A percentile compares a stretch with the other conserved stretches of the same genome.
Evolutionary conservation across 2,888 invertebrate genomes (phyloP).

Genomic region (Conops quadrifasciatus): DNA sequence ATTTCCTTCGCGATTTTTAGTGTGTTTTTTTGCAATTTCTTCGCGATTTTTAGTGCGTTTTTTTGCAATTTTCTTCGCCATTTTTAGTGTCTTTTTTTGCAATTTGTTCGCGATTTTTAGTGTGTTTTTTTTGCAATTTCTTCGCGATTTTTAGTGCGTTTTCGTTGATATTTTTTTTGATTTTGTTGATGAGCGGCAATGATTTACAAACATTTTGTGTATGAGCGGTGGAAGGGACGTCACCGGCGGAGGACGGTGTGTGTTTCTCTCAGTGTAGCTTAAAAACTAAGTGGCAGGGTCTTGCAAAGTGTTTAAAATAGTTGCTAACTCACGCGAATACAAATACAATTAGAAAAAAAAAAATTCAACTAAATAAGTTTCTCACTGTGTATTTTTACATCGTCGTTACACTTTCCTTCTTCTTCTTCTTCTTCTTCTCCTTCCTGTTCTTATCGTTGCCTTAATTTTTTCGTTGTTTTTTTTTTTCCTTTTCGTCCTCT

Average conservation of each 20-base stretch:
- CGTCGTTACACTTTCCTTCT: conserved; percentile 15
- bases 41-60: too few species aligned
- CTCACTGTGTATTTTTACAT: conserved; percentile 34
- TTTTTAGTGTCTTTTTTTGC: not conserved
- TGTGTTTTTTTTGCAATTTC: not conserved
- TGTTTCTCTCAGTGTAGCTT: conserved; percentile 21
- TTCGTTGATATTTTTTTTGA: conserved; percentile 8
- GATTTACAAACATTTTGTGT: conserved; percentile 24
- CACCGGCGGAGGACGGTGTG: not conserved
- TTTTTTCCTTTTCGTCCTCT: conserved; percentile 19
- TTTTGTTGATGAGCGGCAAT: conserved; percentile 32
- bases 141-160: not conserved
- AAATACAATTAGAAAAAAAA: not conserved
- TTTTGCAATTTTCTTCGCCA: not conserved
- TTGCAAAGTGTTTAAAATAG: conserved; percentile 22
- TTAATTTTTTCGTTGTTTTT: conserved; percentile 1
- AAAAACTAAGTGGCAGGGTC: conserved; percentile 52
- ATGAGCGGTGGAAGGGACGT: not conserved
- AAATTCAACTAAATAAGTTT: conserved; percentile 16
- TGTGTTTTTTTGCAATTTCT: too few species aligned
- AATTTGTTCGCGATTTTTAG: not conserved
- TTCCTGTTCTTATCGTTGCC: conserved; percentile 8
- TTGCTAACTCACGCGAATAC: not conserved
- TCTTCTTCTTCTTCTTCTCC: conserved; percentile 4
- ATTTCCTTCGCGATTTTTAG: too few species aligned